Conservation (phyloP, 2,797 vertebrate species). For the Microchirus variegatus region DNA sequence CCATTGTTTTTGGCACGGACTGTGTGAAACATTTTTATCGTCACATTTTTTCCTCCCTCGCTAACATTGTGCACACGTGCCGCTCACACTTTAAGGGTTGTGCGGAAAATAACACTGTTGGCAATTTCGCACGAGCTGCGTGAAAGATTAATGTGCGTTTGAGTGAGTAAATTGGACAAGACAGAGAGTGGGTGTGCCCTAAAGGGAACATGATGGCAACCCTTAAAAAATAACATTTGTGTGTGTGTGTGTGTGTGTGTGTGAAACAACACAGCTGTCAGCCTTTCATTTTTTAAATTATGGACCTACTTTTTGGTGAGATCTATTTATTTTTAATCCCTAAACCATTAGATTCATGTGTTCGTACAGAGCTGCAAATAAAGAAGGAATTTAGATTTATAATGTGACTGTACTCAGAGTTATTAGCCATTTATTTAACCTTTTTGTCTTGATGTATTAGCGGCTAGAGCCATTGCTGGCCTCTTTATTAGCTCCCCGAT, state of each 20-base stretch:
- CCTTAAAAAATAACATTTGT: conserved; percentile 22
- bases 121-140: conserved; percentile 37
- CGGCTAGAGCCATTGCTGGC: too few species aligned
- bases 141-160: neutral
- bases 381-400: conserved; percentile 7
- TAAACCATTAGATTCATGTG: conserved; percentile 27
- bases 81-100: conserved; percentile 42
- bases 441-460: conserved; percentile 1
- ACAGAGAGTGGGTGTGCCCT: conserved; percentile 70
- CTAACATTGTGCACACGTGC: conserved; percentile 31
- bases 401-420: conserved; percentile 3
- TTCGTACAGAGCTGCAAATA: conserved; percentile 13
- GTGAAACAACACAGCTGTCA: conserved; percentile 7
- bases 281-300: conserved; percentile 5
- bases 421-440: neutral
- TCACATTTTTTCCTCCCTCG: neutral
- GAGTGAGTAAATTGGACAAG: conserved; percentile 37
- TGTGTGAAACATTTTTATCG: neutral
- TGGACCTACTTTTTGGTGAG: neutral
- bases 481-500: too few species aligned
- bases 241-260: conserved; percentile 16
- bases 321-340: conserved; percentile 17
- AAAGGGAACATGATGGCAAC: conserved; percentile 45
- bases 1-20: neutral
- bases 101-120: conserved; percentile 17